Percentiles rank a stretch among this genome's conserved stretches.
Evolutionary conservation across 2,113 vertebrate species (phyloP).

Genomic region (Sterrhoptilus dennistouni): DNA sequence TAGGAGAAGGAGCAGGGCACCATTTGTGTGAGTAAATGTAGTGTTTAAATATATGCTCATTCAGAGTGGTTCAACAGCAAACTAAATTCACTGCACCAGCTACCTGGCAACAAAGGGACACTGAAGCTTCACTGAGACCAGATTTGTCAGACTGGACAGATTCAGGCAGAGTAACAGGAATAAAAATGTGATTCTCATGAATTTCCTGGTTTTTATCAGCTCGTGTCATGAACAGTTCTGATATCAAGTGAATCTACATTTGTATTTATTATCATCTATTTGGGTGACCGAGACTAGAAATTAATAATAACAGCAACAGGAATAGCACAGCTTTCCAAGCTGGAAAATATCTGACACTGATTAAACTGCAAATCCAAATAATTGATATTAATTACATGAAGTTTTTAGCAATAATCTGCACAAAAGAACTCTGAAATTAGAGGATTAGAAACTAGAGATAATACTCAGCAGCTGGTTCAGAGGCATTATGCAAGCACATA

Average conservation of each 20-base stretch:
- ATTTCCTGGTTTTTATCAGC: slow-evolving; percentile 16
- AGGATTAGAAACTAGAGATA: slow-evolving; percentile 59
- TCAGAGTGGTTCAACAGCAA: not conserved
- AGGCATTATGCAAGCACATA: not conserved
- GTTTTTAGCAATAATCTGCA: slow-evolving; percentile 65
- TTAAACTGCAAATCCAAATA: slow-evolving; percentile 71
- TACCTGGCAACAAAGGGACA: not conserved
- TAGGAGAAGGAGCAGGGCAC: not conserved
- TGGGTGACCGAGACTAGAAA: not conserved
- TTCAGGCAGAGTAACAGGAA: not conserved
- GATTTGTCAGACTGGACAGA: not conserved
- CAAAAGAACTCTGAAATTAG: slow-evolving; percentile 61
- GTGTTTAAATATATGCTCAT: not conserved
- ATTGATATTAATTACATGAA: slow-evolving; percentile 70
- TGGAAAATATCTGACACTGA: slow-evolving; percentile 58
- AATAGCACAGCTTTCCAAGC: slow-evolving; percentile 47
- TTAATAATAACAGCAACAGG: slow-evolving; percentile 54
- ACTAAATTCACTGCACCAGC: not conserved
- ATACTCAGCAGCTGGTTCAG: slow-evolving; percentile 31
- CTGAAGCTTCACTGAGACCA: not conserved
- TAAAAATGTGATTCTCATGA: not conserved
- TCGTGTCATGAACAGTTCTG: not conserved
- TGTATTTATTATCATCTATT: slow-evolving; percentile 34
- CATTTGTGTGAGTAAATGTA: not conserved
- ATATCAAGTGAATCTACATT: slow-evolving; percentile 24